Evolutionary conservation across 2,797 vertebrate species (phyloP), one percentile per base, ranked within the genome.

Genomic region (Phataginus tricuspis): DNA sequence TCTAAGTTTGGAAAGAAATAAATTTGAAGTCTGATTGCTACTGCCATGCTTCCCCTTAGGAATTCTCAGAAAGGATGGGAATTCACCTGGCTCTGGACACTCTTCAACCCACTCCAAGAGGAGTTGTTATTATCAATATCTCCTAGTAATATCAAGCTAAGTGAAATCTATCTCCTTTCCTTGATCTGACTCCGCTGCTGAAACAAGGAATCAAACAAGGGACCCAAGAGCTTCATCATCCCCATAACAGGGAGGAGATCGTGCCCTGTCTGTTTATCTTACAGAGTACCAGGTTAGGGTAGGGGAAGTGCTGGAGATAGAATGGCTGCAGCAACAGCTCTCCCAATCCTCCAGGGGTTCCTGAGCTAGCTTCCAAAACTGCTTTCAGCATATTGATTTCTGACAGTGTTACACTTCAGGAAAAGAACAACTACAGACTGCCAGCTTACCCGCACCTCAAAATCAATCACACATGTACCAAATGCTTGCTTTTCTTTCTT

Each of bases 361-460:
- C 59, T 1, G 4, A 86, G 61, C 61, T 53, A 80, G 93, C 87
- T 93, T 95, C 94, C 80, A 90, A 97, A 97, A 97, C 71, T 86
- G 79, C 95, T 98, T 97, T 96, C 87, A 93, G 95, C 91, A 94
- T 96, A 97, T 96, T 94, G 96, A 97, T 97, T 96, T 97, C 95
- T 91, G 90, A 96, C 75, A 93, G 93, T 12, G 1, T 88, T 96
- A 83, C 37, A 42, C 78, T 96, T 97, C 89, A 97, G 96, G 90
- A 97, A 96, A 97, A 97, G 86, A 97, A 91, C 91, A 97, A 77
- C 91, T 94, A 86, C 83, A 96, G 93, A 95, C 86, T 91, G 75
- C 97, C 96, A 93, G 93, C 64, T 96, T 96, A 91, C 71, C 83
- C 86, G 78, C 79, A 97, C 96, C 89, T 95, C 93, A 90, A 96